Evolutionary conservation across 2,113 vertebrate species (phyloP).

Genomic region (Psophia crepitans): DNA sequence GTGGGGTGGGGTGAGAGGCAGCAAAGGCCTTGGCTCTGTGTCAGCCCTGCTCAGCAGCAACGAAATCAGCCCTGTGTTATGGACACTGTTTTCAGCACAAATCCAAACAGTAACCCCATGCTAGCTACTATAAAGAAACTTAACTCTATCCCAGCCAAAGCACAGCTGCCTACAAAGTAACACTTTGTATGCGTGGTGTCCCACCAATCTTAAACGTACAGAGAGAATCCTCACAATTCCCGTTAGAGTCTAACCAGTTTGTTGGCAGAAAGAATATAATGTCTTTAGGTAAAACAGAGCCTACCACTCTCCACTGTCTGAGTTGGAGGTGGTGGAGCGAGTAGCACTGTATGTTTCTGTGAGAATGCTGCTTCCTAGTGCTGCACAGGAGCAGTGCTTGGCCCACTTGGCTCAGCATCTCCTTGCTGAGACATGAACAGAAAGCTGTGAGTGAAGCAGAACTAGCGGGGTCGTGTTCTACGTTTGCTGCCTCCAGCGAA

Average conservation of each 20-base stretch:
- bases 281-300: background rate
- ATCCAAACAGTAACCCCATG: too few species aligned
- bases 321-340: background rate
- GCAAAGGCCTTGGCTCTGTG: too few species aligned
- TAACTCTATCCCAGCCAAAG: too few species aligned
- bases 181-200: background rate
- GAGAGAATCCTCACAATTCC: background rate
- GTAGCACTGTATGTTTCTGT: background rate
- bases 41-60: too few species aligned
- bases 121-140: too few species aligned
- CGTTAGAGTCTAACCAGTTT: background rate
- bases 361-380: background rate
- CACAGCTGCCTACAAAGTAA: background rate
- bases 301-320: background rate
- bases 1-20: too few species aligned
- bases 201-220: background rate
- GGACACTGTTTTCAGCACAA: too few species aligned
- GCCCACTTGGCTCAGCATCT: background rate
- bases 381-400: background rate
- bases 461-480: background rate
- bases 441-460: background rate
- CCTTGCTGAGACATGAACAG: background rate
- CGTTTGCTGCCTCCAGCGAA: background rate
- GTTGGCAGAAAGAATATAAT: background rate
- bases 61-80: too few species aligned